Base-by-base conservation (phyloP, 2,797 vertebrate genomes). In the Spheniscus humboldti region DNA sequence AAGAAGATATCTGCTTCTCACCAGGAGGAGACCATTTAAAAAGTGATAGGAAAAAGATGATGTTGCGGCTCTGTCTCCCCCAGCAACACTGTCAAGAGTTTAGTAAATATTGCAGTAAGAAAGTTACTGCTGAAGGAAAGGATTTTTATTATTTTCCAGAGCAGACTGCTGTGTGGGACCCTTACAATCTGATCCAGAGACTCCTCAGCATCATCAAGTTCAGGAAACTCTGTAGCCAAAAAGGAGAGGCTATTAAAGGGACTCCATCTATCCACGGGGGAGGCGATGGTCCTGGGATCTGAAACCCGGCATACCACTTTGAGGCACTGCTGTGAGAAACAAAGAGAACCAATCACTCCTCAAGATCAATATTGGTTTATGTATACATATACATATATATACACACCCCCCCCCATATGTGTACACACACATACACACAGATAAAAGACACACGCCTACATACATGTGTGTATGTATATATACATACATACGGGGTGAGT, bases 191-290 rank as follows among this genome's bases (percentile, higher is more conserved):
- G 28, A 74, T 56, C 39, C 82, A 59, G 64, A 80, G 55, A 7
- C 13, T 88, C 17, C n/a, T 82, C 39, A 74, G 6, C 28, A 47
- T 28, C 43, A 62, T 6, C 13, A 43, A 10, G 68, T 19, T 66
- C 62, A 59, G 39, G 25, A 33, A 73, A 18, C 5, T 66, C n/a
- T 75, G 27, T 52, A 33, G 30, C 24, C 30, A 31, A 57, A 72
- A 63, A 67, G 17, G 13, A 39, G 33, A 74, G 10, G 14, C 9
- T 59, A 10, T 55, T 48, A 59, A 71, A 71, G 18, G 9, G 25
- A 11, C 17, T 62, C 18, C 14, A 19, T 33, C 37, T 41, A 1
- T 15, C 47, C 15, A 4, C 0, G 1, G n/a, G 23, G 64, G 19
- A 74, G 66, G 4, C 7, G 7, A 23, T 11, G 4, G 10, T 74